Evolutionary conservation across 2,113 vertebrate genomes (phyloP).

Genomic region (Solenodon paradoxus): DNA sequence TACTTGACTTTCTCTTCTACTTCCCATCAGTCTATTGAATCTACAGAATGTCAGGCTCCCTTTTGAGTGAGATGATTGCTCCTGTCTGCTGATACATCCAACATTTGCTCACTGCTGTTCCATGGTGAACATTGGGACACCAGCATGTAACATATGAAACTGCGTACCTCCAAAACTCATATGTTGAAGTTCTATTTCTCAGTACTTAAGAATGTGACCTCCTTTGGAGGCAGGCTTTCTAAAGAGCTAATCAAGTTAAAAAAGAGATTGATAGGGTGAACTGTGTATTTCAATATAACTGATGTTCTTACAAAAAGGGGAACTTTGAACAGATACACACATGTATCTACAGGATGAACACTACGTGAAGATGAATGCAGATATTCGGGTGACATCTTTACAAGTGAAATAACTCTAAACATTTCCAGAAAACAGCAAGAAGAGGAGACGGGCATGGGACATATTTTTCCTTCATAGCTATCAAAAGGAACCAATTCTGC

Average conservation of each 20-base stretch:
- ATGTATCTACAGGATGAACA: neutral
- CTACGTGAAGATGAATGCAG: neutral
- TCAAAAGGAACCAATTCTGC: neutral
- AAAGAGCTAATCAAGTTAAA: neutral
- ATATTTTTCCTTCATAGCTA: neutral
- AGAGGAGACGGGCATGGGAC: neutral
- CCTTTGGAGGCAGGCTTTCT: neutral
- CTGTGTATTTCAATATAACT: neutral
- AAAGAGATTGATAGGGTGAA: neutral
- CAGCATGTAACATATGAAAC: neutral
- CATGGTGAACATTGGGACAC: neutral
- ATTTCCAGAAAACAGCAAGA: neutral
- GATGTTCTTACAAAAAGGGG: no score
- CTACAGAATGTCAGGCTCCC: neutral
- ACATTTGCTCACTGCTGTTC: neutral
- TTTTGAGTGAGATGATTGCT: neutral
- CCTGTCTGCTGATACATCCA: neutral
- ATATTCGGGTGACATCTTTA: neutral
- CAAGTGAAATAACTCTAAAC: neutral
- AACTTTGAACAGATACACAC: neutral
- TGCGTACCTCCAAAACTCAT: neutral
- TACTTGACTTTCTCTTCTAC: neutral
- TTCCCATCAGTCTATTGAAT: neutral
- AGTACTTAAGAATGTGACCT: neutral
- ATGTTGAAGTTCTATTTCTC: neutral